Evolutionary conservation across 2,888 invertebrate species (phyloP), one percentile per base, ranked within the genome.

Genomic region (Phalera bucephala): DNA sequence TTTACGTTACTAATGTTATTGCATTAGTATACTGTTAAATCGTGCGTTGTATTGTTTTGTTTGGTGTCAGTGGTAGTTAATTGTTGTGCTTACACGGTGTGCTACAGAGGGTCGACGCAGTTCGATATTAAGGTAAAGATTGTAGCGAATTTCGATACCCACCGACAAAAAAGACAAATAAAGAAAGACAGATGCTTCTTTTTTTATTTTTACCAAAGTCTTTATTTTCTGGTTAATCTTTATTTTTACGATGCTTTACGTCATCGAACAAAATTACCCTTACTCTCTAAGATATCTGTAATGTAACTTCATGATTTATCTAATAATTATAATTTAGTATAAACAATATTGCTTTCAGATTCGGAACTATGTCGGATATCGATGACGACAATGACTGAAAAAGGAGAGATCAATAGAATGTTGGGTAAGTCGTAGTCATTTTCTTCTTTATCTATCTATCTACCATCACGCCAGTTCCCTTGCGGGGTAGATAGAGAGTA

Each of bases 301-400:
- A n/a, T n/a, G n/a, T n/a, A n/a, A n/a, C n/a, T n/a, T n/a, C n/a
- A n/a, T n/a, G n/a, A n/a, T n/a, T n/a, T n/a, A n/a, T n/a, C n/a
- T n/a, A n/a, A n/a, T n/a, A n/a, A n/a, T n/a, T n/a, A n/a, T n/a
- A n/a, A n/a, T n/a, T n/a, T n/a, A n/a, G n/a, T n/a, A n/a, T n/a
- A n/a, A n/a, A n/a, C n/a, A n/a, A n/a, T 28, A 13, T 37, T 38
- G 23, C 6, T 75, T 69, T 13, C 70, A 80, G 79, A 44, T 59
- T 57, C 49, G 56, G 52, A 70, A 62, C 69, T 78, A 88, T 88
- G 89, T 85, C 79, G 68, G 74, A 72, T 48, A 64, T 72, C 26
- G 79, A 84, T 28, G 81, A 86, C 66, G 84, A 88, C 49, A 45
- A 89, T 87, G 88, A 86, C 83, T 88, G 89, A 89, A 64, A 83